Evolutionary conservation across 2,797 vertebrate genomes (phyloP), one percentile per base, ranked within the genome.

Genomic region (Myiotriccus ornatus): DNA sequence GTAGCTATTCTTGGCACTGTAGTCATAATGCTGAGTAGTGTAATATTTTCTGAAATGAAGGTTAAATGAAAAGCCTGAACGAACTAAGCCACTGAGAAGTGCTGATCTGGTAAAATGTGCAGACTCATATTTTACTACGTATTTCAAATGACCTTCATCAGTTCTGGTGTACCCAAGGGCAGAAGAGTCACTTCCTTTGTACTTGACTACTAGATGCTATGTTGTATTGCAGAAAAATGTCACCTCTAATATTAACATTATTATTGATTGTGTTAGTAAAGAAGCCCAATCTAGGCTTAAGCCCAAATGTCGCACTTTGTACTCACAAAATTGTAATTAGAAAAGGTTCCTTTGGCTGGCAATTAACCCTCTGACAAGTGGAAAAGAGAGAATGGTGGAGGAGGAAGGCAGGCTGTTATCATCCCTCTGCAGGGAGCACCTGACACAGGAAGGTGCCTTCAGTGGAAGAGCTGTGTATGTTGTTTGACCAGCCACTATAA

Each of bases 11-110:
- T 92, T 96, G 84, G 90, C 89, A 62, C 47, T n/a, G 1, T 14
- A 63, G 52, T 74, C 53, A 55, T 52, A 74, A 70, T 87, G 84
- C 84, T 93, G 85, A 94, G 67, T 70, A 69, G 43, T 32, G 73
- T 84, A 60, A 39, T 90, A 76, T 89, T 91, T 94, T 75, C 44
- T 57, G 30, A 94, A 84, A 89, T 15, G 52, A 90, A 82, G 53
- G 52, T 41, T 56, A 59, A 75, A 53, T 15, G 30, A 78, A 80
- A 93, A 86, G 21, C 37, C 86, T 70, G 65, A 78, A 63, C 11
- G 85, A 90, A 83, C 52, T 49, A 69, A 79, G 75, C 8, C 32
- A 27, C 16, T 77, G 65, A 86, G 85, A 91, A 87, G 69, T 73
- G 76, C 76, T 94, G 85, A 92, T 65, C 28, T 12, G 32, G 39